Conservation (phyloP, 2,113 vertebrate genomes). For the Fregata magnificens region DNA sequence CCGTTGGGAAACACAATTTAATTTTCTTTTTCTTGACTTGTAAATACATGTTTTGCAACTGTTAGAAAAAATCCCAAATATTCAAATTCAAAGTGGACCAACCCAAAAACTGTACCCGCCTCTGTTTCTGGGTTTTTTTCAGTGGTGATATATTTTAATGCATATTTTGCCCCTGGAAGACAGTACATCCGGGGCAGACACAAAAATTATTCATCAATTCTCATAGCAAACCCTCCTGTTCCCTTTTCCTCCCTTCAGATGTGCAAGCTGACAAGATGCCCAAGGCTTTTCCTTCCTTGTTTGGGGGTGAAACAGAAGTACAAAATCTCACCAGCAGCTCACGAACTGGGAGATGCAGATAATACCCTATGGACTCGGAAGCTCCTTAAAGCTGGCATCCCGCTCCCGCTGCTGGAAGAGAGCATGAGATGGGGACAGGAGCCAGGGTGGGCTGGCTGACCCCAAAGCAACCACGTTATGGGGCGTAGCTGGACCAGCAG, state of each 20-base stretch:
- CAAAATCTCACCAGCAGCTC: neutral
- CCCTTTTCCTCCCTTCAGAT: neutral
- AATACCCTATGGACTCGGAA: neutral
- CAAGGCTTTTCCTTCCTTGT: neutral
- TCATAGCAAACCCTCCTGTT: neutral
- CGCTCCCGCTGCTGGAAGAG: neutral
- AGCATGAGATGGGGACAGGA: neutral
- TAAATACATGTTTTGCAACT: neutral
- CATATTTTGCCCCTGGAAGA: neutral
- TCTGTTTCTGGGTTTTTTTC: neutral
- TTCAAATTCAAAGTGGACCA: neutral
- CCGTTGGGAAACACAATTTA: neutral
- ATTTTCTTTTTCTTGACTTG: neutral
- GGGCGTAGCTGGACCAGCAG: accelerated
- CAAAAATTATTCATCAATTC: neutral
- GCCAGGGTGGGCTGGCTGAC: neutral
- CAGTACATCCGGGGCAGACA: neutral
- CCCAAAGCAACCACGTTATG: accelerated
- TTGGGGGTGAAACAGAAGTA: neutral
- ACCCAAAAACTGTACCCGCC: neutral
- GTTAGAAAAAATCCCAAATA: neutral
- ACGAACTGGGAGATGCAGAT: neutral
- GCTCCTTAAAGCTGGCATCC: neutral
- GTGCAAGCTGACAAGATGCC: neutral
- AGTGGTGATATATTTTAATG: neutral